These are phyloP conservation scores for Brachionus plicatilis DNA, from an alignment of 1,140 invertebrate species.

Conservation along the genomic window DNA sequence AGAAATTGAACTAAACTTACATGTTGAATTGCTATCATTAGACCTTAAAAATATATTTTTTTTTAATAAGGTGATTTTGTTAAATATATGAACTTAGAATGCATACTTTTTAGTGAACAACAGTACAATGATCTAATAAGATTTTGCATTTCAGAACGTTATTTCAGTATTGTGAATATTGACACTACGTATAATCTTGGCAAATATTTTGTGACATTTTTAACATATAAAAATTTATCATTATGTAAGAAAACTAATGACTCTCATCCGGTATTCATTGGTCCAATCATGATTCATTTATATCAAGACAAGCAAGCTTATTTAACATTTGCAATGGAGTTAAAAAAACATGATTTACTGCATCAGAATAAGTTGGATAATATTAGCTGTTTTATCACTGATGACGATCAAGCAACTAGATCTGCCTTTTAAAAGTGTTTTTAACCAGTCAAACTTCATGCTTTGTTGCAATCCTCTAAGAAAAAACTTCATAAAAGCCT, in stretches of 20 bases:
- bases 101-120: no score
- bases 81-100: no score
- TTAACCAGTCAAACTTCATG: neutral
- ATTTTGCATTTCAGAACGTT: neutral
- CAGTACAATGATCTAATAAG: no score
- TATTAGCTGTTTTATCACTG: neutral
- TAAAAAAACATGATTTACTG: neutral
- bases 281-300: neutral
- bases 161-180: neutral
- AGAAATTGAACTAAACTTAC: no score
- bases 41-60: no score
- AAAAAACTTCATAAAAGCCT: neutral
- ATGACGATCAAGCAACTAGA: neutral
- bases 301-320: neutral
- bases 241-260: neutral
- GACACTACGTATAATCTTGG: neutral
- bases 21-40: no score
- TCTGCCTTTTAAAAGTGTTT: neutral
- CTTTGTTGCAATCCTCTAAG: neutral
- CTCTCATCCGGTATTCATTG: neutral
- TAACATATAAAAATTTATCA: neutral
- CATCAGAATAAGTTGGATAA: neutral
- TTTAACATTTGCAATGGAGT: neutral
- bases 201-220: neutral
- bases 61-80: no score